Percentiles rank a stretch among this genome's conserved stretches.
Evolutionary conservation across 1,140 invertebrate species (phyloP).

Genomic region (Mamestra configurata): DNA sequence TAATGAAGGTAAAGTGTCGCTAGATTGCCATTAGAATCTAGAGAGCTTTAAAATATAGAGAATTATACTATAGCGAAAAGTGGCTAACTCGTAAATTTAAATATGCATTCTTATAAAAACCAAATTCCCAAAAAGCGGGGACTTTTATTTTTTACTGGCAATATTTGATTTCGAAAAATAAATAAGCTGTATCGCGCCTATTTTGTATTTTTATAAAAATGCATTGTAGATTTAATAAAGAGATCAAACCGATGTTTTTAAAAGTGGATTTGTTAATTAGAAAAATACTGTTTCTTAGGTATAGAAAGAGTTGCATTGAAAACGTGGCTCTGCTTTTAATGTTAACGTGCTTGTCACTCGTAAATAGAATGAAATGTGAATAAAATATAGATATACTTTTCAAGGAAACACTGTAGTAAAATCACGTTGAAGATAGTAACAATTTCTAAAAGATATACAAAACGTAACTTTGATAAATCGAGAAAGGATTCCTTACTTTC

Average conservation of each 20-base stretch:
- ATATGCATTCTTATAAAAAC: constrained; percentile 68
- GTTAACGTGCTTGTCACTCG: constrained; percentile 51
- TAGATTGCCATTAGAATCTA: constrained; percentile 74
- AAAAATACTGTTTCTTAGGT: constrained; percentile 81
- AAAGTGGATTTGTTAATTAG: constrained; percentile 70
- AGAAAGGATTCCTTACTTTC: constrained; percentile 48
- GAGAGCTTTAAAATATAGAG: constrained; percentile 78
- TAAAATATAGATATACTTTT: constrained; percentile 34
- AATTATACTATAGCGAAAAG: constrained; percentile 77
- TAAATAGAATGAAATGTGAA: constrained; percentile 52
- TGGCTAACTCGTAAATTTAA: constrained; percentile 61
- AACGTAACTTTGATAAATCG: constrained; percentile 54
- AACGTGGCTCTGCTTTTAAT: constrained; percentile 63
- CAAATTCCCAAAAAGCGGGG: constrained; percentile 56
- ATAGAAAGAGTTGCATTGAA: constrained; percentile 76
- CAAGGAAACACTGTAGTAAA: constrained; percentile 30
- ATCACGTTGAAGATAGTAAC: constrained; percentile 43
- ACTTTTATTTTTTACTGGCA: constrained; percentile 54
- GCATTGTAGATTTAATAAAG: constrained; percentile 55
- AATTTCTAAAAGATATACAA: constrained; percentile 54
- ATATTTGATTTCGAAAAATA: constrained; percentile 63
- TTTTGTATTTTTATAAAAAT: constrained; percentile 66
- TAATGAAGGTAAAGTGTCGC: constrained; percentile 75
- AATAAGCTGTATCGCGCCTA: constrained; percentile 51
- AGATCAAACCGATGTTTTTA: constrained; percentile 55